Base-by-base conservation (phyloP, 2,888 invertebrate genomes). In the Tetranychus truncatus region DNA sequence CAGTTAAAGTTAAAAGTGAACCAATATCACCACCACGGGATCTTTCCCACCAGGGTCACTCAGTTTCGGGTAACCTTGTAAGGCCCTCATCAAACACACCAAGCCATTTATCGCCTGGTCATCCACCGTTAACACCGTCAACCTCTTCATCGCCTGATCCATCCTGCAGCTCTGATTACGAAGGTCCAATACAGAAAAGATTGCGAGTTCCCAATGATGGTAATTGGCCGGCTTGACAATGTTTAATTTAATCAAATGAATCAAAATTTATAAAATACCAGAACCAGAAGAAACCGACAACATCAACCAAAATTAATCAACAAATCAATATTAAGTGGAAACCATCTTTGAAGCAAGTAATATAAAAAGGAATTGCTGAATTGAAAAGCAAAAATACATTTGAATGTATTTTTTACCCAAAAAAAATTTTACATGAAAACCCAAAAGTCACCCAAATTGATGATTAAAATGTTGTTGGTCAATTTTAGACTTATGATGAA, bases 21-120 rank as follows among this genome's bases (percentile, higher is more conserved):
- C 95, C 95, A 45, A 92, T 94, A 82, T 94, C 94, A 79, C 95
- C 95, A 71, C 93, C 93, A 4, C 88, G 94, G 78, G 92, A 91
- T 81, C 44, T 72, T 55, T 55, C 55, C 55, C 55, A 55, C 55
- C 55, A 55, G 6, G 55, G 55, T 55, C 55, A 55, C 15, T 15
- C 55, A 7, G 55, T 55, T 55, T 55, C 55, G 55, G 55, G 55
- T 55, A 55, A 55, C 55, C 55, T 55, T 55, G 55, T 20, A 66
- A 82, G 91, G 81, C 90, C 89, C 71, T 81, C 82, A 73, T 79
- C 80, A 74, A 76, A 69, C 46, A 75, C 65, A 24, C 80, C 80
- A 66, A 81, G 80, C 77, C 82, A 82, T 77, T 77, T 82, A 45
- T 81, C 81, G 74, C 78, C 81, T 75, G 81, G 81, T 72, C 82